phyloP scores from a whole-genome alignment of 37 sponge, comb jelly and placozoan species.

The Petrosia ficiformis region DNA sequence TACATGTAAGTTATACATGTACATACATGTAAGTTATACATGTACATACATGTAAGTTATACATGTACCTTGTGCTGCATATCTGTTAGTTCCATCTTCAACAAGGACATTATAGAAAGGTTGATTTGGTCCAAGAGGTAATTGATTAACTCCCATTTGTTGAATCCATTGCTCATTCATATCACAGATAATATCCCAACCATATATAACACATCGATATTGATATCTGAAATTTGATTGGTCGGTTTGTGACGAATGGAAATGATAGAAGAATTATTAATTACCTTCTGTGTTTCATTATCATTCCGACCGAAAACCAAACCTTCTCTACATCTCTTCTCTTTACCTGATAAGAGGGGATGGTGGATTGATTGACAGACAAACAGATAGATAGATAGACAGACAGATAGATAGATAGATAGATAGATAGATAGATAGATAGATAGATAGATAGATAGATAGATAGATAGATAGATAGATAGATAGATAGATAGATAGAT shows the following conservation, averaged over 20 bases:
- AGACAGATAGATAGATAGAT: too few species aligned
- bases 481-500: too few species aligned
- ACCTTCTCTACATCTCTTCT: conserved; percentile 1
- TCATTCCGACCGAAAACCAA: conserved; percentile 18
- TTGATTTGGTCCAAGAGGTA: conserved; percentile 40
- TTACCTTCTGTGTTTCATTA: conserved; percentile 41
- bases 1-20: too few species aligned
- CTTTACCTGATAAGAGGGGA: background rate
- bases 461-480: too few species aligned
- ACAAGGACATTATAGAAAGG: conserved; percentile 86
- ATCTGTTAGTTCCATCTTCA: conserved; percentile 72
- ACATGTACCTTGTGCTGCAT: conserved; percentile 83
- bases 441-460: too few species aligned
- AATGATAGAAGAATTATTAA: background rate
- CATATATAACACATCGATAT: conserved; percentile 80
- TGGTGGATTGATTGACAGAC: too few species aligned
- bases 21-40: too few species aligned
- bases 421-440: too few species aligned
- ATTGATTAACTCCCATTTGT: conserved; percentile 69
- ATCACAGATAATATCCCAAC: conserved; percentile 74
- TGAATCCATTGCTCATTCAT: conserved; percentile 62
- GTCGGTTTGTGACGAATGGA: background rate
- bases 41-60: too few species aligned
- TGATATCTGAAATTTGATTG: conserved; percentile 39
- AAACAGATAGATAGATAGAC: too few species aligned